Evolutionary conservation across 2,888 invertebrate species (phyloP).

Genomic region (Ophonus ardosiacus): DNA sequence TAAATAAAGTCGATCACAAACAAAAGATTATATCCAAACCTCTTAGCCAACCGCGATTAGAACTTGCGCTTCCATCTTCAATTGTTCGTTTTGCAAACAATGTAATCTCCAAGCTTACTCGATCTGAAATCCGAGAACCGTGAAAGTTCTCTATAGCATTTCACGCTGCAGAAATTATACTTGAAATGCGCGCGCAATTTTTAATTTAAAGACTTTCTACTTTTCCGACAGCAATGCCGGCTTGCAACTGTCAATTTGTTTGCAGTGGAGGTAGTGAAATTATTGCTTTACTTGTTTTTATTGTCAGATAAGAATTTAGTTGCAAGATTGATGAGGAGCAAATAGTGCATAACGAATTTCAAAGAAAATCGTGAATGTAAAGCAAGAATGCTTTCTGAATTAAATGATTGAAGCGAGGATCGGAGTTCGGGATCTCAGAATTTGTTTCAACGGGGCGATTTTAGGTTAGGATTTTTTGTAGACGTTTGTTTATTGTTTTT

Average conservation of each 20-base stretch:
- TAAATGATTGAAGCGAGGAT: too few relatives aligned
- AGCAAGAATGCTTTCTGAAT: neutral
- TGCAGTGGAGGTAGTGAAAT: constrained; percentile 30
- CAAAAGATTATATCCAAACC: constrained; percentile 51
- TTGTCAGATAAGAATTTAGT: constrained; percentile 1
- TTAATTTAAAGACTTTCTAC: constrained; percentile 45
- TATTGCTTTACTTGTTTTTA: constrained; percentile 13
- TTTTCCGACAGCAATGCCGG: constrained; percentile 8
- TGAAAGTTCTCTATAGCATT: constrained; percentile 46
- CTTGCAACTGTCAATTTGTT: constrained; percentile 39
- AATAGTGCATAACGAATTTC: constrained; percentile 26
- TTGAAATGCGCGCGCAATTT: constrained; percentile 42
- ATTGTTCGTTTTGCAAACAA: constrained; percentile 58
- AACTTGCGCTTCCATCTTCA: constrained; percentile 44
- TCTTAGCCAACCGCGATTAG: constrained; percentile 38
- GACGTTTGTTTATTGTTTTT: too few relatives aligned
- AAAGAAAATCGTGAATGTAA: neutral
- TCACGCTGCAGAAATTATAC: constrained; percentile 45
- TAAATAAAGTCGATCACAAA: constrained; percentile 38
- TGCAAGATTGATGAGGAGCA: constrained; percentile 15
- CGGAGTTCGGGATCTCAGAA: too few relatives aligned
- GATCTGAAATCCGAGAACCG: constrained; percentile 18
- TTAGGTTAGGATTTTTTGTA: too few relatives aligned
- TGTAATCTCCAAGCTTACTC: constrained; percentile 49
- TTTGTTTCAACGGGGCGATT: too few relatives aligned